Conservation (phyloP, 23 tunicate genomes). For the Aplidium turbinatum region DNA sequence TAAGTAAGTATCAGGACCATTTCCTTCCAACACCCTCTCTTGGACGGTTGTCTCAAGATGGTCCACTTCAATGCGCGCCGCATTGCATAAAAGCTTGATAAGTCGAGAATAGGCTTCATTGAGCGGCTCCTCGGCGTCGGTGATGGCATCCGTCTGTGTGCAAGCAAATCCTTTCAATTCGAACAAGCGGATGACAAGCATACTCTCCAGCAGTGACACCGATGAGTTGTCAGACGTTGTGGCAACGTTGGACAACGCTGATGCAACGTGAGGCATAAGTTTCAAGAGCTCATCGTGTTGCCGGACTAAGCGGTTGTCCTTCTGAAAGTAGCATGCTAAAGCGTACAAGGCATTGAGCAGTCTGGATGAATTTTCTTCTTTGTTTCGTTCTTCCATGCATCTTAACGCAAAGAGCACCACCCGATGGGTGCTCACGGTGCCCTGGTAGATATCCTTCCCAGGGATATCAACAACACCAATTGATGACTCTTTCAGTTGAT, state of each 20-base stretch:
- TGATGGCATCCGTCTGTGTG: slow-evolving; percentile 27
- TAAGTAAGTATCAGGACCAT: slow-evolving; percentile 15
- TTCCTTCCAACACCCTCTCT: slow-evolving; percentile 21
- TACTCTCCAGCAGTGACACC: slow-evolving; percentile 4
- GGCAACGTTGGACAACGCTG: slow-evolving; percentile 15
- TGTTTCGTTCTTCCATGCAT: not conserved
- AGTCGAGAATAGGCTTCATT: slow-evolving; percentile 19
- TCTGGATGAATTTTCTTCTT: not conserved
- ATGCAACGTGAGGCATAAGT: slow-evolving; percentile 31
- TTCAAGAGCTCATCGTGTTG: slow-evolving; percentile 14
- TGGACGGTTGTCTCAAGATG: slow-evolving; percentile 2
- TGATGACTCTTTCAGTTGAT: slow-evolving; percentile 17
- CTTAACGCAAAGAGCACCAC: slow-evolving; percentile 19
- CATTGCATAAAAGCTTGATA: slow-evolving; percentile 9
- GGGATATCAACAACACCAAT: slow-evolving; percentile 12
- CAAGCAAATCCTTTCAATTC: slow-evolving; percentile 43
- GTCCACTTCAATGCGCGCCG: not conserved
- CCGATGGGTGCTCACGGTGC: slow-evolving; percentile 35
- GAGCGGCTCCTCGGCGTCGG: slow-evolving; percentile 28
- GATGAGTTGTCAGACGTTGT: not conserved
- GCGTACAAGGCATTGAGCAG: slow-evolving; percentile 28
- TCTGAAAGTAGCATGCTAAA: slow-evolving; percentile 26
- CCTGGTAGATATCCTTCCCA: slow-evolving; percentile 1
- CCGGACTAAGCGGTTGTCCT: slow-evolving; percentile 26
- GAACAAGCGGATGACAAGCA: slow-evolving; percentile 19